Evolutionary conservation across 2,797 vertebrate species (phyloP).

Genomic region (Prunella strophiata): DNA sequence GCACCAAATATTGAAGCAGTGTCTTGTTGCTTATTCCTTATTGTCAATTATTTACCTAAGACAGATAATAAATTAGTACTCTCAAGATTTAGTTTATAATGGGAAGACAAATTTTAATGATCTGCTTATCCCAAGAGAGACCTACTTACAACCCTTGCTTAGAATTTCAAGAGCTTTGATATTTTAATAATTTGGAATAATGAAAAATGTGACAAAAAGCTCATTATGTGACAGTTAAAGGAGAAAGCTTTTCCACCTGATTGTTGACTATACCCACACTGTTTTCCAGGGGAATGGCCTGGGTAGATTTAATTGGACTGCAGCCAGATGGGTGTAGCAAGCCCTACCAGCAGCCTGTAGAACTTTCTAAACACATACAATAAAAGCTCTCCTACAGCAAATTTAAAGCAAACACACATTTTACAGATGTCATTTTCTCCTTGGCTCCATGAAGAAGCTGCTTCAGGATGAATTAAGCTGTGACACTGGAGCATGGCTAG

Average conservation of each 20-base stretch:
- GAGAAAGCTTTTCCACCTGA: neutral
- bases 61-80: neutral
- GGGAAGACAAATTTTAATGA: neutral
- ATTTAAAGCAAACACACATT: neutral
- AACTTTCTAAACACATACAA: neutral
- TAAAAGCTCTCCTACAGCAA: neutral
- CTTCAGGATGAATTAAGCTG: neutral
- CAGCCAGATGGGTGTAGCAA: neutral
- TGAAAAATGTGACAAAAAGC: neutral
- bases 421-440: neutral
- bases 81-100: neutral
- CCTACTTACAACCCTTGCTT: neutral
- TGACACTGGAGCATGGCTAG: neutral
- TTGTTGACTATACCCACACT: neutral
- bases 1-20: neutral
- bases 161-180: neutral
- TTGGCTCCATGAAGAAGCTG: neutral
- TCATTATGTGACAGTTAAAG: neutral
- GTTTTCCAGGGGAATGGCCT: neutral
- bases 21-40: neutral
- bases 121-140: neutral
- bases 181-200: neutral
- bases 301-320: neutral
- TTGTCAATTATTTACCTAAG: neutral
- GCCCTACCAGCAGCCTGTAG: neutral